Evolutionary conservation across 2,113 vertebrate species (phyloP).

Genomic region (Patagioenas fasciata): DNA sequence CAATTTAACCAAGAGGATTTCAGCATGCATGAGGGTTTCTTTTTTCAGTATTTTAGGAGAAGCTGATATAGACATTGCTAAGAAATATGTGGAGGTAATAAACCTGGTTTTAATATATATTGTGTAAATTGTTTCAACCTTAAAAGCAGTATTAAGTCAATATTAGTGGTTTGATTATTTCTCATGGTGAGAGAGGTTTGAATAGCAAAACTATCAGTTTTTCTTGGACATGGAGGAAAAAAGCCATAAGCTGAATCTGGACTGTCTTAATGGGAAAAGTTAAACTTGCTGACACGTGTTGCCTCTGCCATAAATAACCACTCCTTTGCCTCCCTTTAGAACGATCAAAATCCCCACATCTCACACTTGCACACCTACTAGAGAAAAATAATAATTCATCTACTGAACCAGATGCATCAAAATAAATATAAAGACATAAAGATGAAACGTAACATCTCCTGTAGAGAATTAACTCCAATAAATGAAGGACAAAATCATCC

Average conservation of each 20-base stretch:
- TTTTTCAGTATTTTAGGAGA: background rate
- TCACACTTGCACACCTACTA: background rate
- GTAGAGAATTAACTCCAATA: background rate
- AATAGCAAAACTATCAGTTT: background rate
- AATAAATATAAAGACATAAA: background rate
- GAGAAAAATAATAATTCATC: background rate
- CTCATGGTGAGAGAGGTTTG: background rate
- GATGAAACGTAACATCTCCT: background rate
- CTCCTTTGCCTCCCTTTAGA: background rate
- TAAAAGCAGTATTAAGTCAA: background rate
- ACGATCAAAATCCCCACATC: background rate
- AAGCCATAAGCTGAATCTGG: background rate
- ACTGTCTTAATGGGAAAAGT: background rate
- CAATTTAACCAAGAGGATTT: background rate
- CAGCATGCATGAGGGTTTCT: background rate
- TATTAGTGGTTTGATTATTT: background rate
- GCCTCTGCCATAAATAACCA: background rate
- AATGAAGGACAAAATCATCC: background rate
- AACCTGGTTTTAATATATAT: background rate
- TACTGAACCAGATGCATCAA: background rate
- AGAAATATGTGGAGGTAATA: background rate
- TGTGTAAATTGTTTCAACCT: background rate
- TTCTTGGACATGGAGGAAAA: background rate
- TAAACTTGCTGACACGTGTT: background rate
- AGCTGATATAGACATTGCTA: background rate